Conservation (phyloP, 2,888 invertebrate genomes). For the Trachelus troglodyta region DNA sequence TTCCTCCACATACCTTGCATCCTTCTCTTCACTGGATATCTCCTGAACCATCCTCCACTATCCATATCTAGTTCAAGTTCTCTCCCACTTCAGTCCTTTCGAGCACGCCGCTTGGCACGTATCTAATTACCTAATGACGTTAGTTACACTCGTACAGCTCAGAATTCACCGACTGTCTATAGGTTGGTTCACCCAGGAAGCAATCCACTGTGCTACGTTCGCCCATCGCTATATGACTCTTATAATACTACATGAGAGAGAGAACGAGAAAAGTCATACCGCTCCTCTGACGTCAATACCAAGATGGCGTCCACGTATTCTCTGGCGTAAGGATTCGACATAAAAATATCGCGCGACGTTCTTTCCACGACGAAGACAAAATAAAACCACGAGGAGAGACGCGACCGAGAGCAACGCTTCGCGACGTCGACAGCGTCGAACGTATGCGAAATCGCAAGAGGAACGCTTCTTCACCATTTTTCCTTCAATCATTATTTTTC, state of each 20-base stretch:
- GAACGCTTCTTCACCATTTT: too few species aligned
- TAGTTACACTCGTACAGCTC: conserved; percentile 45
- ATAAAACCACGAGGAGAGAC: background rate
- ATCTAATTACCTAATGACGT: conserved; percentile 53
- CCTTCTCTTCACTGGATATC: conserved; percentile 12
- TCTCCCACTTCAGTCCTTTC: conserved; percentile 18
- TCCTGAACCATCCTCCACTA: conserved; percentile 11
- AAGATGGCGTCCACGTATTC: background rate
- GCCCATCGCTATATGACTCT: background rate
- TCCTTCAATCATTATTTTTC: background rate
- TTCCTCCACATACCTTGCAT: background rate
- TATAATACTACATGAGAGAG: too few species aligned
- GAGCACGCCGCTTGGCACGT: conserved; percentile 37
- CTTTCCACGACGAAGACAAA: background rate
- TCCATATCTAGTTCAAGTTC: conserved; percentile 1
- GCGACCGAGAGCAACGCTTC: background rate
- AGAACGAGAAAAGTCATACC: background rate
- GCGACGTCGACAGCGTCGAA: background rate
- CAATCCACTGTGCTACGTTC: background rate
- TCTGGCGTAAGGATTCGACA: background rate
- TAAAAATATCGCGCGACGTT: background rate
- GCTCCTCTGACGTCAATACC: background rate
- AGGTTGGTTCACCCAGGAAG: background rate
- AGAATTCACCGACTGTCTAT: conserved; percentile 32
- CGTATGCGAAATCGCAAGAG: too few species aligned